These are phyloP conservation scores for Rynchops niger DNA, from an alignment of 2,113 vertebrate species.

Conservation along the genomic window DNA sequence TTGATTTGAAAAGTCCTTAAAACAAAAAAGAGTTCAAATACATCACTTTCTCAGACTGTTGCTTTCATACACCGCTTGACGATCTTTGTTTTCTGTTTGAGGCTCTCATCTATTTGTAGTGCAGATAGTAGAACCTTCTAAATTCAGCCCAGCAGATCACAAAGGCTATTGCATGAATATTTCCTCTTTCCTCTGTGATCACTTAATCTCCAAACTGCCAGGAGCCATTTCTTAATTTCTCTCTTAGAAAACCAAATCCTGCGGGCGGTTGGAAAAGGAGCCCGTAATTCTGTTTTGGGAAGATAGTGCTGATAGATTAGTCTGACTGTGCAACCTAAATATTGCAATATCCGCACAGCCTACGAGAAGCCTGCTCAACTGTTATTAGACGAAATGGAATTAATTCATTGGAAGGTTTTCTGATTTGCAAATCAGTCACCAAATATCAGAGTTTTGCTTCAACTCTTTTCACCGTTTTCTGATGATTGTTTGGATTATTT, in stretches of 20 bases:
- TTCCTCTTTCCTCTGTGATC: background rate
- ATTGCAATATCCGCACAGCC: background rate
- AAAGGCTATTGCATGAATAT: background rate
- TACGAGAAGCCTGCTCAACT: background rate
- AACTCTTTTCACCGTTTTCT: background rate
- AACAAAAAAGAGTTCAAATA: too few relatives aligned
- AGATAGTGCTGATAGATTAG: background rate
- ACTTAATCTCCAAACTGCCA: background rate
- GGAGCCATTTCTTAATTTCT: background rate
- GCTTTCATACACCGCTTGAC: background rate
- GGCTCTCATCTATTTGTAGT: background rate
- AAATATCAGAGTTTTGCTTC: background rate
- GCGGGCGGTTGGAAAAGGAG: background rate
- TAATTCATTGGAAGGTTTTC: background rate
- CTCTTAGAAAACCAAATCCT: background rate
- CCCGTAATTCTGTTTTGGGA: background rate
- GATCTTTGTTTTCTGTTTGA: background rate
- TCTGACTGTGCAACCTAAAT: background rate
- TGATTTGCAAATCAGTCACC: background rate
- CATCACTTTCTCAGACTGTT: fast-evolving
- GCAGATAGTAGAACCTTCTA: background rate
- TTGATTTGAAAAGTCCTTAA: too few relatives aligned
- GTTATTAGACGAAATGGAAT: background rate
- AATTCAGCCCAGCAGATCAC: background rate
- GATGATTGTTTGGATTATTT: background rate